A percentile compares a stretch with the other conserved stretches of the same genome.
These are phyloP conservation scores for Meda fulgida DNA, from an alignment of 2,797 vertebrate genomes.

Conservation along the genomic window DNA sequence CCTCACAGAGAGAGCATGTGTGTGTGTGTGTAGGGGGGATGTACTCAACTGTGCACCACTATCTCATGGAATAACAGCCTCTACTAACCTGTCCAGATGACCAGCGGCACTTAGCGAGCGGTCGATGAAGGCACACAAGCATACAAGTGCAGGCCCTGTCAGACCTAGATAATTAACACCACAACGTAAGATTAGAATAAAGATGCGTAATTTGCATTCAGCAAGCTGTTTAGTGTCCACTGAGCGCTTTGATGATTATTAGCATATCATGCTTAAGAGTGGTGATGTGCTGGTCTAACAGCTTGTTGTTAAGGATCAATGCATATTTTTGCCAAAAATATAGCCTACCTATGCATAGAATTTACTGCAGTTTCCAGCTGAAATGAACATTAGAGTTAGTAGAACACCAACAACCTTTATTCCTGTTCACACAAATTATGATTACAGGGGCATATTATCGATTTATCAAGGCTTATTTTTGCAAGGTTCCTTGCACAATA, in stretches of 20 bases:
- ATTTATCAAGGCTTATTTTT: neutral
- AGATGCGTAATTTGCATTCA: slow-evolving; percentile 46
- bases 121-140: slow-evolving; percentile 22
- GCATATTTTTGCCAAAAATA: neutral
- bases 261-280: slow-evolving; percentile 43
- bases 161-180: slow-evolving; percentile 37
- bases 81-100: slow-evolving; percentile 14
- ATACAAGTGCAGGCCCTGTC: slow-evolving; percentile 27
- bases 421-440: neutral
- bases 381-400: neutral
- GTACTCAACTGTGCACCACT: slow-evolving; percentile 6
- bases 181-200: slow-evolving; percentile 43
- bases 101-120: slow-evolving; percentile 7
- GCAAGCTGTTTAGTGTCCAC: slow-evolving; percentile 43
- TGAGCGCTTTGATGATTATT: slow-evolving; percentile 48
- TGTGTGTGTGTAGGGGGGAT: neutral
- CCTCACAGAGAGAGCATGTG: neutral
- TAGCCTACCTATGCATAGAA: neutral
- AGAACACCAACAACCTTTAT: neutral
- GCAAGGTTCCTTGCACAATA: neutral
- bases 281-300: slow-evolving; percentile 5
- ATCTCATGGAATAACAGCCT: neutral
- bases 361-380: neutral
- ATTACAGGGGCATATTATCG: neutral
- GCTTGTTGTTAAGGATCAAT: neutral